Base-by-base conservation (phyloP, 2,113 vertebrate genomes). In the Telmatochromis sp. region DNA sequence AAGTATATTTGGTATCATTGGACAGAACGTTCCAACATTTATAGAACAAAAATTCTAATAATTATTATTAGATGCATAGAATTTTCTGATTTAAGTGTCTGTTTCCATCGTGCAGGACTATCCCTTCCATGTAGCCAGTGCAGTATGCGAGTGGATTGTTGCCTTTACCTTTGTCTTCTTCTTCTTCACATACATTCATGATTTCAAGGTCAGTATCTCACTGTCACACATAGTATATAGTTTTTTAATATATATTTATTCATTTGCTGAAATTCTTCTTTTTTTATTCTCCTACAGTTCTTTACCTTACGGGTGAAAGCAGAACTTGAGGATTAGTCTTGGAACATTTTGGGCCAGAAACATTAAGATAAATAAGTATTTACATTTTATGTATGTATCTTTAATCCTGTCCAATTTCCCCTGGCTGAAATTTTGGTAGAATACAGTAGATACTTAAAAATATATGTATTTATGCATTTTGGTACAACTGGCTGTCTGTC, bases 131-230 rank as follows among this genome's bases (percentile, higher is more conserved):
- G 17, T 97, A 2, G 82, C 96, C 93, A 99, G 98, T 57, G 97
- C 97, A 0, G 87, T 96, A n/a, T 97, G 97, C n/a, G 99, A 99
- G 92, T 99, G 99, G 99, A 96, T 92, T 0, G 97, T 98, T 60
- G 97, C 98, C 89, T 99, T 99, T 93, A 97, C 97, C 85, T 99
- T 99, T 87, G 91, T 98, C 92, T 97, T 96, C 94, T 99, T 97
- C 96, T 99, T 99, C 94, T 92, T 98, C 91, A 99, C 98, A 0
- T 99, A 97, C 93, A 98, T 99, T 87, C 94, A 94, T 10, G 98
- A 99, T 60, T 99, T 99, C 93, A 97, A 98, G 97, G 99, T 99
- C 92, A 92, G 97, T 95, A 10, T 54, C 31, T 23, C 23, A 35
- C 5, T 57, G 5, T 31, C 19, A 37, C n/a, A 70, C 9, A 5